Base-by-base conservation (phyloP, 2,797 vertebrate genomes). In the Microctenopoma steveboyesi region DNA sequence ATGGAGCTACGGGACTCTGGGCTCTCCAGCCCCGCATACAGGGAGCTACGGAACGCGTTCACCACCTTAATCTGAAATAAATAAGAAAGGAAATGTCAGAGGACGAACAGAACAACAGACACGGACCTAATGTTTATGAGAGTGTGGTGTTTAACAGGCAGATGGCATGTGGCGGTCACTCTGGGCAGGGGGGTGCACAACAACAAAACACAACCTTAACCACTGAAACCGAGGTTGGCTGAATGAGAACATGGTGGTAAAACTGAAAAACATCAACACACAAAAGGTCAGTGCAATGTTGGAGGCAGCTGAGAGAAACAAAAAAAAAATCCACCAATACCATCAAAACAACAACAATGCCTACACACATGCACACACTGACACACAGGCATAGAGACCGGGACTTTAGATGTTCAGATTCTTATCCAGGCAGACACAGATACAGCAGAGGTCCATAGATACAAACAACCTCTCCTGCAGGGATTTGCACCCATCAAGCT, bases 31-130 rank as follows among this genome's bases (percentile, higher is more conserved):
- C 93, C 94, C 89, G 93, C 93, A 7, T 96, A 97, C 60, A 96
- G 86, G 89, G 95, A 96, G 92, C 95, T 97, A 93, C 96, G 96
- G 95, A 98, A 98, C 9, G 96, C 95, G 69, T 95, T 99, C 91
- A 98, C 95, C 93, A 99, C 97, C 91, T 96, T 97, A 96, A 98
- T 98, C 98, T 99, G 92, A 6, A 69, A 78, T 12, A 28, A 62
- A 49, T 48, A 14, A 75, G 16, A 18, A 51, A 50, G 47, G 4
- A 18, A 13, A 2, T 0, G 5, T 86, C 66, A 84, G 63, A 18
- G 2, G 47, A 12, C 0, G 12, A 18, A 35, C 49, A n/a, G 22
- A 18, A 6, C 0, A 0, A 10, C 39, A 12, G 6, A 12, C 8
- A 11, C 22, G 11, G 27, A 0, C 2, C 2, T 3, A 2, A 27